Percentiles rank a stretch among this genome's conserved stretches.
Evolutionary conservation across 2,113 vertebrate genomes (phyloP).

Genomic region (Trachemys scripta): DNA sequence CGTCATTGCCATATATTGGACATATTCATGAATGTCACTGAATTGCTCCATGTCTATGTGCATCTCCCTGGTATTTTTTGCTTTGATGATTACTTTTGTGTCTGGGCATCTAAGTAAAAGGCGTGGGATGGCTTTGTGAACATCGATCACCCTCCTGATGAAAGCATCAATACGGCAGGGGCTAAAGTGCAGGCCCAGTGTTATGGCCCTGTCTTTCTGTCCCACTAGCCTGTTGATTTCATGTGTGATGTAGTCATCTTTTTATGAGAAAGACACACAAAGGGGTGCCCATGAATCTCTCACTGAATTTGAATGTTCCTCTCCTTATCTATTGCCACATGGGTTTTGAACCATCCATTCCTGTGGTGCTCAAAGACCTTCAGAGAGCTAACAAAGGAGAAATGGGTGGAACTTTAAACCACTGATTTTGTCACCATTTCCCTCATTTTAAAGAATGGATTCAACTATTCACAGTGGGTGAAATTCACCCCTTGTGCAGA

Average conservation of each 20-base stretch:
- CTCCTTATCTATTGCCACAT: conserved; percentile 27
- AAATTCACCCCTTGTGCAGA: neutral
- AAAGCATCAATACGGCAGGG: conserved; percentile 46
- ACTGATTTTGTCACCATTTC: neutral
- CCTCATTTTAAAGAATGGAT: neutral
- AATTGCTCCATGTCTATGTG: conserved; percentile 12
- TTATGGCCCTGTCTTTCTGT: neutral
- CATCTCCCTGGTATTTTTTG: conserved; percentile 25
- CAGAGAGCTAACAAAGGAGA: conserved; percentile 23
- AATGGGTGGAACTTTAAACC: conserved; percentile 2
- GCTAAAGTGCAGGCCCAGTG: conserved; percentile 41
- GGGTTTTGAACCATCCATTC: neutral
- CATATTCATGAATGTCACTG: conserved; percentile 35
- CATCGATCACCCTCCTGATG: neutral
- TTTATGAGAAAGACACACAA: neutral
- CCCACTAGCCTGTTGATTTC: conserved; percentile 12
- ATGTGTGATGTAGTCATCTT: conserved; percentile 31
- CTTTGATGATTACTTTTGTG: conserved; percentile 53
- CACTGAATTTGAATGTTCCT: conserved; percentile 44
- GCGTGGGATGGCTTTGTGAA: conserved; percentile 18
- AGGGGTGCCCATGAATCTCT: conserved; percentile 48
- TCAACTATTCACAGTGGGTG: neutral
- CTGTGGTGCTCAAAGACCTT: conserved; percentile 9
- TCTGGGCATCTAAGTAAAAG: conserved; percentile 24
- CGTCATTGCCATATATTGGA: conserved; percentile 43